phyloP scores from a whole-genome alignment of 1,140 invertebrate genomes.

The Carposina sasakii region DNA sequence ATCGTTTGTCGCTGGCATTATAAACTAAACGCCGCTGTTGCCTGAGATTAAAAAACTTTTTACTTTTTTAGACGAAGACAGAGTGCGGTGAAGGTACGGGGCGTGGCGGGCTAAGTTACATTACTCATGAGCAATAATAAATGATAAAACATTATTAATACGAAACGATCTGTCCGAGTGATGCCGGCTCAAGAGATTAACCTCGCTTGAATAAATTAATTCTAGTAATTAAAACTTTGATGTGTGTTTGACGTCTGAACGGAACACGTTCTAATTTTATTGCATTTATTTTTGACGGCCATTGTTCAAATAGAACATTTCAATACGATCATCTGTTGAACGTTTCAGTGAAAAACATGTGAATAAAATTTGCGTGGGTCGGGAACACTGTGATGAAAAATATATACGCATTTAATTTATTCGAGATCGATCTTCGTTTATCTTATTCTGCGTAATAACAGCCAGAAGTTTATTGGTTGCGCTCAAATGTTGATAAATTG shows the following conservation, averaged over 20 bases:
- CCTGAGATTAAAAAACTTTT: constrained; percentile 19
- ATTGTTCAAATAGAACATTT: too few species aligned
- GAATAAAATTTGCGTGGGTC: too few species aligned
- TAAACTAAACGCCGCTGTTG: constrained; percentile 9
- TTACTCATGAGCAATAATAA: constrained; percentile 68
- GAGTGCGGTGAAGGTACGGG: constrained; percentile 54
- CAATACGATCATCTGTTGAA: too few species aligned
- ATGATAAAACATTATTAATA: constrained; percentile 73
- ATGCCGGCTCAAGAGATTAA: constrained; percentile 53
- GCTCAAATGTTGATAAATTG: constrained; percentile 59
- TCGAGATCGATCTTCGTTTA: too few species aligned
- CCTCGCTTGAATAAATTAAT: constrained; percentile 61
- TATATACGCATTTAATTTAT: too few species aligned
- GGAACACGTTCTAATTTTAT: too few species aligned
- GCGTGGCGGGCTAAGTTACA: constrained; percentile 66
- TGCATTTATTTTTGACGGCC: too few species aligned
- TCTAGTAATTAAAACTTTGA: constrained; percentile 60
- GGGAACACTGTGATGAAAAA: too few species aligned
- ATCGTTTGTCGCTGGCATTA: constrained; percentile 49
- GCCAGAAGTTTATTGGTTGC: constrained; percentile 61
- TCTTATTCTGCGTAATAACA: constrained; percentile 57
- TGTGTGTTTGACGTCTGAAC: too few species aligned
- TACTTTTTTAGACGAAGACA: constrained; percentile 61
- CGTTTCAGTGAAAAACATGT: too few species aligned
- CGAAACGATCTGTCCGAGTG: constrained; percentile 52